Evolutionary conservation across 1,140 invertebrate species (phyloP), one percentile per base, ranked within the genome.

Genomic region (Atta cephalotes): DNA sequence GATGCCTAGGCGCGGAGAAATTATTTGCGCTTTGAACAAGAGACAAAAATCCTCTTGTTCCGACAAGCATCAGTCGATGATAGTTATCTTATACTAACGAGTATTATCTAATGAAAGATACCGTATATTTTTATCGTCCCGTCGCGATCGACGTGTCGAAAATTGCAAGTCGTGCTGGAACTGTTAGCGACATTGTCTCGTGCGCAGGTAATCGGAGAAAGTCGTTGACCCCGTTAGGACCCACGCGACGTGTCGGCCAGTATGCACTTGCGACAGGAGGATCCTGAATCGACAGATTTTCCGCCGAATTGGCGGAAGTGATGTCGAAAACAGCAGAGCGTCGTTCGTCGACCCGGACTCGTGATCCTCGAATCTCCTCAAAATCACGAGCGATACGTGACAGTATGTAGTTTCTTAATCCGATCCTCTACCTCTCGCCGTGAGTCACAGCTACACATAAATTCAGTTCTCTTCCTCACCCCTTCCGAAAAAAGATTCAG

Each of bases 131-230:
- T 28, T 25, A 65, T 60, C 39, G 39, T 14, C 12, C 35, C 6
- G 58, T 45, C n/a, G 18, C 56, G 56, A 9, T 0, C 35, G 10
- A 45, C 7, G 25, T 12, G 28, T 18, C 58, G 68, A 65, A 88
- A 86, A 85, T 86, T 56, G 72, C 85, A 18, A 87, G 78, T 89
- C 62, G 71, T 28, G 45, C 14, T 58, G 82, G 31, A 70, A 80
- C 76, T 21, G 80, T 45, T 45, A 12, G 49, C 79, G 70, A 45
- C 62, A 74, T 71, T 86, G 90, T 89, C 56, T 51, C 85, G 81
- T 87, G 87, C 85, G 91, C 82, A 65, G 60, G 92, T 92, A 93
- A 92, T 93, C 91, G 91, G 91, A 92, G 92, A 93, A 93, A 93
- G 93, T 93, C 93, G 90, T 93, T 92, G 92, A 93, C 93, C 92